Evolutionary conservation across 2,113 vertebrate genomes (phyloP), one percentile per base, ranked within the genome.

Genomic region (Paramormyrops kingsleyae): DNA sequence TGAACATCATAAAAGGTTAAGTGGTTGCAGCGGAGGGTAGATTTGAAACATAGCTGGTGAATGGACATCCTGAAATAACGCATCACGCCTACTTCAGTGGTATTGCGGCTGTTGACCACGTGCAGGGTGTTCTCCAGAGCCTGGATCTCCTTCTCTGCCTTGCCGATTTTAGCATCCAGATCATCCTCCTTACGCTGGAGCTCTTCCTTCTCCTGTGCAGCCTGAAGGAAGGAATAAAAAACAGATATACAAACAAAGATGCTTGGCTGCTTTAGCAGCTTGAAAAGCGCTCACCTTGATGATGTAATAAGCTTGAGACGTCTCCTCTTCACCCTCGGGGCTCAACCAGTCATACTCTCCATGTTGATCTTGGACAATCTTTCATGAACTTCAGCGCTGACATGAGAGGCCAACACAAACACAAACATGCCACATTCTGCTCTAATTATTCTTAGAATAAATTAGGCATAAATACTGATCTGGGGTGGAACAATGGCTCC

Each of bases 271-370:
- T 59, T 50, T 19, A 21, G 77, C 27, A 39, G 47, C 17, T 39
- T 35, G 1, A 10, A 1, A 77, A 39, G 31, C 0, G 44, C 66
- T 88, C 92, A 99, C 99, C 97, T 98, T 98, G 91, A 97, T 97
- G 89, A 97, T 95, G 90, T 97, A 99, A 92, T 97, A 98, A 52
- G 96, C 93, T 83, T 97, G 97, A 0, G 95, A 96, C 90, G 94
- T 96, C 52, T 97, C 97, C 92, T 98, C 97, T 91, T 99, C 97
- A 85, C 97, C 97, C 86, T 98, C 97, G 1, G 97, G 50, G 50
- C 52, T 19, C 52, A 53, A 96, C 88, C 96, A n/a, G 97, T 96
- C 96, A 17, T 52, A 52, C 50, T 17, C 13, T 52, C 13, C 50
- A 15, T 52, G 50, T 52, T 52, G 50, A 50, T 50, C 3, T 97